These are phyloP conservation scores for Paramacrobiotus metropolitanus DNA, from an alignment of 1,140 invertebrate species.

Conservation along the genomic window DNA sequence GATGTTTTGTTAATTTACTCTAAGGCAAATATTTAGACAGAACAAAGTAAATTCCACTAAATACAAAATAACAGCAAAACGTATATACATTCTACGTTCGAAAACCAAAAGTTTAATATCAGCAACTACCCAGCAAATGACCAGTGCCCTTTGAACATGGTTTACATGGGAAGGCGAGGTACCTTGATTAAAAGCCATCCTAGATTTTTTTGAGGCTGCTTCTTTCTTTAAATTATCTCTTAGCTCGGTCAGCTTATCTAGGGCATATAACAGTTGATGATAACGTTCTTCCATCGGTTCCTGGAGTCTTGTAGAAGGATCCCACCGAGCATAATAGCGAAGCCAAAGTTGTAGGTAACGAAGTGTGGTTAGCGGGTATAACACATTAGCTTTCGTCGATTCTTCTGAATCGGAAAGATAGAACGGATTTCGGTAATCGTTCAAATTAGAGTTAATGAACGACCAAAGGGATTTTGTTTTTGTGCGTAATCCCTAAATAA, in stretches of 20 bases:
- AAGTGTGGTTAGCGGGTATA: not conserved
- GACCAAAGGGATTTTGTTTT: slow-evolving; percentile 89
- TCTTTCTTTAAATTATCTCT: not conserved
- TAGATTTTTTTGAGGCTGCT: no score
- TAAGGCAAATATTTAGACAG: no score
- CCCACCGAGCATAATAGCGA: not conserved
- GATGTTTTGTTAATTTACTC: no score
- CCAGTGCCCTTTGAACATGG: no score
- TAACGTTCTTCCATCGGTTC: slow-evolving; percentile 9
- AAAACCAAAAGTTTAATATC: no score
- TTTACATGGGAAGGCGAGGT: no score
- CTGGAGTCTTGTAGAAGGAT: slow-evolving; percentile 6
- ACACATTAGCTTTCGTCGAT: slow-evolving; percentile 8
- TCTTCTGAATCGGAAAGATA: slow-evolving; percentile 39
- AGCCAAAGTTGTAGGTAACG: slow-evolving; percentile 3
- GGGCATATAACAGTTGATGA: not conserved
- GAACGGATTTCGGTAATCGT: slow-evolving; percentile 71
- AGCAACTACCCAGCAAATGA: no score
- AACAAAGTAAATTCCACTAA: no score
- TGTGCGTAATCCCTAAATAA: slow-evolving; percentile 44
- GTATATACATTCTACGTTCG: no score
- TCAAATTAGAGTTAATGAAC: slow-evolving; percentile 56
- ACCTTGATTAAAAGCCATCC: no score
- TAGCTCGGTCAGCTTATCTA: not conserved
- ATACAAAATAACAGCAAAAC: no score